Evolutionary conservation across 1,140 invertebrate species (phyloP).

Genomic region (Nebria ingens): DNA sequence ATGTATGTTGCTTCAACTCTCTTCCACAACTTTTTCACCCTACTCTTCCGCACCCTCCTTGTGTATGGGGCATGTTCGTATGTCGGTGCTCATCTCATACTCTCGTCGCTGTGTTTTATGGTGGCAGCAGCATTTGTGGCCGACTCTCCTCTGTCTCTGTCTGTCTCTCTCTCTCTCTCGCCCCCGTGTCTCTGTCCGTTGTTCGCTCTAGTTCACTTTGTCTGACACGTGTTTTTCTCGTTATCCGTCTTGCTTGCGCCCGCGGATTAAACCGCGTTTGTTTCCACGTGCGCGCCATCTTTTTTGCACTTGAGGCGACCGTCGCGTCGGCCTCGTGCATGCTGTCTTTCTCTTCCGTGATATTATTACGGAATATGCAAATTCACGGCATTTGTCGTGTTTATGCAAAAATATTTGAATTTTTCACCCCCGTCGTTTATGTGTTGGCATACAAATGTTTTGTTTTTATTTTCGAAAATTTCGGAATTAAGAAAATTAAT

Average conservation of each 20-base stretch:
- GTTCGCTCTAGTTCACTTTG: slow-evolving; percentile 23
- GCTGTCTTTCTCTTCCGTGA: slow-evolving; percentile 18
- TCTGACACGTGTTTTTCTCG: slow-evolving; percentile 29
- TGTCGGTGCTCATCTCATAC: neutral
- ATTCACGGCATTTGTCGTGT: slow-evolving; percentile 28
- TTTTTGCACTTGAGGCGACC: slow-evolving; percentile 12
- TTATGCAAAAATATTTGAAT: slow-evolving; percentile 28
- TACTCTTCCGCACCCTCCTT: neutral
- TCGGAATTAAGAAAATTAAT: slow-evolving; percentile 23
- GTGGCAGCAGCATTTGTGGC: slow-evolving; percentile 7
- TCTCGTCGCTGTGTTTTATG: neutral
- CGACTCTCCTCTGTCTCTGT: slow-evolving; percentile 17
- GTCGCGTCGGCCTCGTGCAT: slow-evolving; percentile 3
- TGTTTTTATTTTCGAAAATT: slow-evolving; percentile 23
- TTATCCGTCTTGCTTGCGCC: slow-evolving; percentile 19
- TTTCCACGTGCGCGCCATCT: slow-evolving; percentile 13
- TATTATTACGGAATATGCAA: slow-evolving; percentile 28
- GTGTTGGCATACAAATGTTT: slow-evolving; percentile 22
- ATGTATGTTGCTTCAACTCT: neutral
- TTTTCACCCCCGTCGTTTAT: slow-evolving; percentile 22
- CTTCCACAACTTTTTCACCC: neutral
- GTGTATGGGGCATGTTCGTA: too few relatives aligned
- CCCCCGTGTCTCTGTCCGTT: slow-evolving; percentile 21
- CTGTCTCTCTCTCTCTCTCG: slow-evolving; percentile 23
- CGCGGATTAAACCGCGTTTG: slow-evolving; percentile 12